Percentiles rank a stretch among this genome's conserved stretches.
phyloP scores from a whole-genome alignment of 1,140 invertebrate genomes.

The Drosophila truncata region DNA sequence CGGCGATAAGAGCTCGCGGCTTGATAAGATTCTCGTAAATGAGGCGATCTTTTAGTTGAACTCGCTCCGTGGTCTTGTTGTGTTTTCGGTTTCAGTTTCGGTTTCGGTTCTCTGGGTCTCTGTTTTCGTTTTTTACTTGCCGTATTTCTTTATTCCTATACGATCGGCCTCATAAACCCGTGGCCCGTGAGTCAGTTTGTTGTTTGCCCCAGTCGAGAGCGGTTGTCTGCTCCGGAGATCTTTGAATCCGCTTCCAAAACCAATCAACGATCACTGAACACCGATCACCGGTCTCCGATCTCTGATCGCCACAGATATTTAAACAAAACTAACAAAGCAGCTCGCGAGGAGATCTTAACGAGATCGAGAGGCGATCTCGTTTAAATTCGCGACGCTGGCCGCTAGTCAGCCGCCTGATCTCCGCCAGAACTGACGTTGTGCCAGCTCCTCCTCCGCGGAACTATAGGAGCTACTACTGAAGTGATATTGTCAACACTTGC shows the following conservation, averaged over 20 bases:
- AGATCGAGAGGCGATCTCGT: slow-evolving; percentile 46
- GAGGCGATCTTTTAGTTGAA: slow-evolving; percentile 42
- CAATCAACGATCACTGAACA: slow-evolving; percentile 22
- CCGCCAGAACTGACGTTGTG: slow-evolving; percentile 39
- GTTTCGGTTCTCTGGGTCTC: slow-evolving; percentile 27
- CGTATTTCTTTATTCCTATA: slow-evolving; percentile 50
- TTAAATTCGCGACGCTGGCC: slow-evolving; percentile 36
- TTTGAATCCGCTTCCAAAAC: slow-evolving; percentile 8
- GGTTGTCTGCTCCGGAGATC: slow-evolving; percentile 52
- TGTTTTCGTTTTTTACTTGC: slow-evolving; percentile 41
- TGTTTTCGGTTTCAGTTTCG: slow-evolving; percentile 20
- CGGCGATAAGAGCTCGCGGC: slow-evolving; percentile 52
- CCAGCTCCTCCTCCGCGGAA: slow-evolving; percentile 8
- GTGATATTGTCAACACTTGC: slow-evolving; percentile 25
- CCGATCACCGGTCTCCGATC: slow-evolving; percentile 11
- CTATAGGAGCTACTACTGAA: neutral
- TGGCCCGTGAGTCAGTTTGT: slow-evolving; percentile 70
- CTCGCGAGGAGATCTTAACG: slow-evolving; percentile 22
- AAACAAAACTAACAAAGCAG: slow-evolving; percentile 22
- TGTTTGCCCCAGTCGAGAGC: slow-evolving; percentile 60
- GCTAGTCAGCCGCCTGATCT: slow-evolving; percentile 56
- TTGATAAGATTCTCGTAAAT: slow-evolving; percentile 64
- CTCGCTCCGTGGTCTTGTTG: slow-evolving; percentile 40
- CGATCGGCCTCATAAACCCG: slow-evolving; percentile 57
- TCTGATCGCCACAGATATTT: slow-evolving; percentile 27